phyloP scores from a whole-genome alignment of 2,797 vertebrate genomes.

The Darevskia nairensis region DNA sequence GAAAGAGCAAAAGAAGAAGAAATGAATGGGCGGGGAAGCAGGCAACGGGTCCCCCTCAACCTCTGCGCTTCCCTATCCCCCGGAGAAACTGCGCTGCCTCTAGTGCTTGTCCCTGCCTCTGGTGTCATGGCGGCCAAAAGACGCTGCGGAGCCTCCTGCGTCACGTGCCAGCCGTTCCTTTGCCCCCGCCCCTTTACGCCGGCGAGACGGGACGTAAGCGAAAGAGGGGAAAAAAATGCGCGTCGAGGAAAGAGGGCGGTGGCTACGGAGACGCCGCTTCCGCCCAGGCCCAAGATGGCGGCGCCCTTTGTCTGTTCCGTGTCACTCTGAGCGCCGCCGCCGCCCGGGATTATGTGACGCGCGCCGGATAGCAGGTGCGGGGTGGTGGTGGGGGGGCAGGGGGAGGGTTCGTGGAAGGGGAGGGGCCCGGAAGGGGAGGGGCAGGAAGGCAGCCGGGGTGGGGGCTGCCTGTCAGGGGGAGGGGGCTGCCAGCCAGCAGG shows the following conservation, averaged over 20 bases:
- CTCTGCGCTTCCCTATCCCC: too few relatives aligned
- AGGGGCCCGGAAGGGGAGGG: conserved; percentile 1
- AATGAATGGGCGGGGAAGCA: too few relatives aligned
- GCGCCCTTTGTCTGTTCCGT: conserved; percentile 78
- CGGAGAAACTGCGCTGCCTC: neutral
- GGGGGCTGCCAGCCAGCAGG: conserved; percentile 18
- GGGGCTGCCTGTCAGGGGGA: neutral
- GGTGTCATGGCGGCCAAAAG: neutral
- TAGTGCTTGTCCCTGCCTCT: neutral
- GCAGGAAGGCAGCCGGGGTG: rapidly evolving
- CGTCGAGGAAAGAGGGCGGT: conserved; percentile 32
- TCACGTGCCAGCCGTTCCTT: neutral
- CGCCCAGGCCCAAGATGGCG: conserved; percentile 79
- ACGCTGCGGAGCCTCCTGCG: neutral
- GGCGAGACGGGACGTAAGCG: neutral
- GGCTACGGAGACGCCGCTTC: conserved; percentile 70
- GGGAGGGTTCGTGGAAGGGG: neutral
- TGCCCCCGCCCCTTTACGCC: rapidly evolving
- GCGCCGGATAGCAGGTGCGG: conserved; percentile 72
- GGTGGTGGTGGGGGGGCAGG: rapidly evolving
- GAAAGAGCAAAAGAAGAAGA: too few relatives aligned
- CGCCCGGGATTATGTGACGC: conserved; percentile 66
- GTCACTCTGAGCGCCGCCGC: conserved; percentile 57
- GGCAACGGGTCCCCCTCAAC: too few relatives aligned
- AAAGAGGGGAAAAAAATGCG: neutral